Conservation (phyloP, 1,140 invertebrate genomes). For the Aradophagus sp. region DNA sequence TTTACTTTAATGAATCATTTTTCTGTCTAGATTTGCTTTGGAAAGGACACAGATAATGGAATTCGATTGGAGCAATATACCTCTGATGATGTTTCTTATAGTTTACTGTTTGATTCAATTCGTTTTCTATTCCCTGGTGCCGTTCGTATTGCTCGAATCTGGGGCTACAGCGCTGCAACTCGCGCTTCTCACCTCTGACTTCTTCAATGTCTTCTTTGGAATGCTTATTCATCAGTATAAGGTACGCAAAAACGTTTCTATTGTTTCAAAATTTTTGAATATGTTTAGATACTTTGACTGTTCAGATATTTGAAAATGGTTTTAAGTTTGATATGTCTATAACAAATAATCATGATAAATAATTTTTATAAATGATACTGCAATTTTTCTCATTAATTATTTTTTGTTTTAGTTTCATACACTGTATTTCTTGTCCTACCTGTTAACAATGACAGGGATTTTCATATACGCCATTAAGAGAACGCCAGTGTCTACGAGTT, state of each 20-base stretch:
- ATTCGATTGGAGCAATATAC: conserved; percentile 77
- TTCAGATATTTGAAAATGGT: too few relatives aligned
- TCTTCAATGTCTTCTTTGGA: conserved; percentile 88
- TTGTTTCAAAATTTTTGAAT: conserved; percentile 77
- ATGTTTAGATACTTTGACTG: too few relatives aligned
- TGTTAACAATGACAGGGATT: conserved; percentile 84
- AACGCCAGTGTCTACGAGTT: conserved; percentile 74
- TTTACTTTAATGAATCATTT: conserved; percentile 13
- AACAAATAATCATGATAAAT: too few relatives aligned
- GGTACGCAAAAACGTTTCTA: too few relatives aligned
- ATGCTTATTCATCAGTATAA: conserved; percentile 88
- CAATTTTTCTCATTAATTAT: too few relatives aligned
- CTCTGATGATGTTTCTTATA: conserved; percentile 77
- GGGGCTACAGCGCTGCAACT: conserved; percentile 89
- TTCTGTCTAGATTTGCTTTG: conserved; percentile 62
- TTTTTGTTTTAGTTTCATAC: conserved; percentile 82
- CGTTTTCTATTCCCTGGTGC: conserved; percentile 85
- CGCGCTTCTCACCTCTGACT: conserved; percentile 88
- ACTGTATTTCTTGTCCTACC: conserved; percentile 86
- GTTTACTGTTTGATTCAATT: conserved; percentile 81
- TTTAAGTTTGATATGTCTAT: too few relatives aligned
- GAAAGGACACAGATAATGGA: conserved; percentile 74
- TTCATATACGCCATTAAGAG: conserved; percentile 82
- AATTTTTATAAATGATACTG: too few relatives aligned
- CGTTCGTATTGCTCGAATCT: conserved; percentile 84